These are phyloP conservation scores for Calonectris borealis DNA, from an alignment of 2,113 vertebrate species.

Conservation along the genomic window DNA sequence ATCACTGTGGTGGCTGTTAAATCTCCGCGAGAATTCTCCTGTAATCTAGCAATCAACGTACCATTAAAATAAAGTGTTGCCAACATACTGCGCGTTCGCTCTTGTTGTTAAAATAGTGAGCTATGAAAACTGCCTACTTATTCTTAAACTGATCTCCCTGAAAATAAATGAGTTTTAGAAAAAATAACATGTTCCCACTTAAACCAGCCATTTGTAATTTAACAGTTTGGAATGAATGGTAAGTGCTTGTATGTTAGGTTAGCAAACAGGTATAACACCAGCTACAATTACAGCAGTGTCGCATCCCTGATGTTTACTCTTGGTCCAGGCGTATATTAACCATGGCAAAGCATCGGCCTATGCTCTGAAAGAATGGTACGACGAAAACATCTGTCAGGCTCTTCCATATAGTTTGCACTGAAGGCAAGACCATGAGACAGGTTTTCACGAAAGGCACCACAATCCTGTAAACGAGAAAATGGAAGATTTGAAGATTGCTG, in stretches of 20 bases:
- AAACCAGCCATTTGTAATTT: slow-evolving; percentile 44
- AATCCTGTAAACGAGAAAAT: slow-evolving; percentile 77
- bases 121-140: slow-evolving; percentile 17
- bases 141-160: slow-evolving; percentile 43
- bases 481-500: not conserved
- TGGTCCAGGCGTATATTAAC: slow-evolving; percentile 75
- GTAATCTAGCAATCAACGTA: not conserved
- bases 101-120: slow-evolving; percentile 19
- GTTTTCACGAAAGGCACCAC: slow-evolving; percentile 87
- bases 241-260: slow-evolving; percentile 33
- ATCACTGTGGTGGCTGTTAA: not conserved
- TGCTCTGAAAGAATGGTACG: slow-evolving; percentile 79
- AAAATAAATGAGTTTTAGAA: slow-evolving; percentile 16
- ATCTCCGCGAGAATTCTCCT: not conserved
- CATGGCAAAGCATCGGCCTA: slow-evolving; percentile 80
- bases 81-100: not conserved
- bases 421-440: slow-evolving; percentile 85
- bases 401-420: slow-evolving; percentile 84
- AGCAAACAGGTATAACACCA: slow-evolving; percentile 51
- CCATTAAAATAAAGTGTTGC: slow-evolving; percentile 65
- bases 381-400: slow-evolving; percentile 81
- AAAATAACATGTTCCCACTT: slow-evolving; percentile 46
- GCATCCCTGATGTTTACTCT: slow-evolving; percentile 42
- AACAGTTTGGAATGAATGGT: slow-evolving; percentile 51
- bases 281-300: slow-evolving; percentile 6